Percentiles rank a stretch among this genome's conserved stretches.
Evolutionary conservation across 2,888 invertebrate genomes (phyloP).

Genomic region (Meiosimyza decipiens): DNA sequence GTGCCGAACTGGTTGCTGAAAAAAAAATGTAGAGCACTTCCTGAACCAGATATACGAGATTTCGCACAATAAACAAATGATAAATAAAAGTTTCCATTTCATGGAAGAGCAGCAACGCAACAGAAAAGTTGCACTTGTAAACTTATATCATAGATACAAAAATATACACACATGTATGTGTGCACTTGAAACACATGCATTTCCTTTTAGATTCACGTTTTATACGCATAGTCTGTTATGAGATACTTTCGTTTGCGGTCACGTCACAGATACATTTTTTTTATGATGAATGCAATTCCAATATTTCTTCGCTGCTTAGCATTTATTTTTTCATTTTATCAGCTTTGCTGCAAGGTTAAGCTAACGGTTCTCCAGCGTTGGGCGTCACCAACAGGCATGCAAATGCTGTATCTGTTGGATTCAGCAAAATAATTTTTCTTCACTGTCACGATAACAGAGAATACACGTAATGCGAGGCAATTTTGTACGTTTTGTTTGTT

Average conservation of each 20-base stretch:
- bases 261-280: slow-evolving; percentile 1
- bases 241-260: slow-evolving; percentile 18
- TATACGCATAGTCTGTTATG: not conserved
- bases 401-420: not conserved
- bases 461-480: not conserved
- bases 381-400: not conserved
- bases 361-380: not conserved
- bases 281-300: not conserved
- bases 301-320: not conserved
- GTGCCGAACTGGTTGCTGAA: not conserved
- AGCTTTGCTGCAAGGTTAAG: slow-evolving; percentile 3
- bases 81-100: not conserved
- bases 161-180: not conserved
- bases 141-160: no score
- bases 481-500: not conserved
- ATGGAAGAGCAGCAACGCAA: not conserved
- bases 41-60: slow-evolving; percentile 1
- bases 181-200: slow-evolving; percentile 7
- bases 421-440: not conserved
- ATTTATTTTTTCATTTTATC: not conserved
- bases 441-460: no score
- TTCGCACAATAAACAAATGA: not conserved
- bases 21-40: not conserved
- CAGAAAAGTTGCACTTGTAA: not conserved
- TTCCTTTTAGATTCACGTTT: not conserved